Evolutionary conservation across 1,140 invertebrate species (phyloP).

Genomic region (Lepidostoma basale): DNA sequence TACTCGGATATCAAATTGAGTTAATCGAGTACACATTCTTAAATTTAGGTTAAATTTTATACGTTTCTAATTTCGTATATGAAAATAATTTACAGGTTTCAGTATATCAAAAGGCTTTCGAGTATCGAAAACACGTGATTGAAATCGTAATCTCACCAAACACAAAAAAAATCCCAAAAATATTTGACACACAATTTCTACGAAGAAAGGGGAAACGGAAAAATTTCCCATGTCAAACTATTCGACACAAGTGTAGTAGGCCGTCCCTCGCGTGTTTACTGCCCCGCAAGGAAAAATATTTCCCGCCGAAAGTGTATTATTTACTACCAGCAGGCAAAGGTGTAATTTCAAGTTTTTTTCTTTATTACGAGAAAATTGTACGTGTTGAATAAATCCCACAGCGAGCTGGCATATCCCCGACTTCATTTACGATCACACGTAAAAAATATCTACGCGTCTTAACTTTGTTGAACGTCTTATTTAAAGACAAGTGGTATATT

Average conservation of each 20-base stretch:
- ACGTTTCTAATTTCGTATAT: too few species aligned
- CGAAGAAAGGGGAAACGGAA: background rate
- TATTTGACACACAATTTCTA: constrained; percentile 5
- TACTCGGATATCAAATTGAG: too few species aligned
- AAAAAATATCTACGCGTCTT: constrained; percentile 9
- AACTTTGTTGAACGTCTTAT: too few species aligned
- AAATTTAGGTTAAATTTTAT: too few species aligned
- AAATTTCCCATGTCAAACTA: constrained; percentile 19
- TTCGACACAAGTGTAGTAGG: constrained; percentile 1
- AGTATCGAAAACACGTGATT: too few species aligned
- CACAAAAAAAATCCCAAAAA: constrained; percentile 1
- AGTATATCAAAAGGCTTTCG: too few species aligned
- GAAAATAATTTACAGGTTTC: too few species aligned
- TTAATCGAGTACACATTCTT: too few species aligned
- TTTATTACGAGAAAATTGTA: constrained; percentile 37
- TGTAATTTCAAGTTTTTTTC: constrained; percentile 43
- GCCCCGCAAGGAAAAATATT: constrained; percentile 16
- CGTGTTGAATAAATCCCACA: constrained; percentile 27
- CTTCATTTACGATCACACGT: background rate
- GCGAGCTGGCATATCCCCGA: background rate
- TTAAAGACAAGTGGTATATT: too few species aligned
- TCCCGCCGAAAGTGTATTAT: constrained; percentile 36
- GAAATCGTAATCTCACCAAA: too few species aligned
- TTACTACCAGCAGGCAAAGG: constrained; percentile 34
- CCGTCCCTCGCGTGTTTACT: constrained; percentile 1